These are phyloP conservation scores for Turritopsis dohrnii DNA, from an alignment of 30 jellyfish, hydroid and myxozoan genomes.

Conservation along the genomic window DNA sequence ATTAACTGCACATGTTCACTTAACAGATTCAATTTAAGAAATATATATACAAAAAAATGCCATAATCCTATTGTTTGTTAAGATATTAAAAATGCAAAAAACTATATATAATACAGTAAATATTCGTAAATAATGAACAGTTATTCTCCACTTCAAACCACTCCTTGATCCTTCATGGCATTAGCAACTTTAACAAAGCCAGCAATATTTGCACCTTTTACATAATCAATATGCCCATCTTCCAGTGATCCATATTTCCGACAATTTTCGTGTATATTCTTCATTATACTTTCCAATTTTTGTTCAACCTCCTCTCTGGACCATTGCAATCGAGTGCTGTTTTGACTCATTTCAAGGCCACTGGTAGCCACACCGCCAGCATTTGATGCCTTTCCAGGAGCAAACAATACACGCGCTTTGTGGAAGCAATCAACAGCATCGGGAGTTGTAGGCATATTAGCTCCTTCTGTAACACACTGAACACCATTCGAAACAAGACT, in stretches of 20 bases:
- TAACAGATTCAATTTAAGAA: neutral
- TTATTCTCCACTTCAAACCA: constrained; percentile 36
- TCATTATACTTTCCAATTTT: constrained; percentile 57
- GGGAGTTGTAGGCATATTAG: constrained; percentile 90
- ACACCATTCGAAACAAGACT: constrained; percentile 59
- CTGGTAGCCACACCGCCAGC: constrained; percentile 96
- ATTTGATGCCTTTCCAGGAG: constrained; percentile 91
- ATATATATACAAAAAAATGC: no score
- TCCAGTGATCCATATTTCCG: constrained; percentile 43
- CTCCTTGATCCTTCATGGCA: constrained; percentile 80
- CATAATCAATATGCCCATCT: constrained; percentile 51
- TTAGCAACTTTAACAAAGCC: constrained; percentile 84
- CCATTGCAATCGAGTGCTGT: constrained; percentile 78
- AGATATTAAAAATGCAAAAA: no score
- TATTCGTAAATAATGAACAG: neutral
- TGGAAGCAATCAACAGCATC: constrained; percentile 68
- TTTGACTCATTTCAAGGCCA: constrained; percentile 94
- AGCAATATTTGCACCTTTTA: constrained; percentile 76
- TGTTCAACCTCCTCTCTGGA: constrained; percentile 67
- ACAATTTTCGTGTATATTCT: constrained; percentile 56
- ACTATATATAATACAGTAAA: no score
- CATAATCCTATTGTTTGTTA: no score
- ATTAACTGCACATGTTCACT: neutral
- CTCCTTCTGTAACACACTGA: constrained; percentile 82
- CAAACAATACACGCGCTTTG: constrained; percentile 48